Evolutionary conservation across 2,797 vertebrate genomes (phyloP).

Genomic region (Oryzias dopingdopingensis): DNA sequence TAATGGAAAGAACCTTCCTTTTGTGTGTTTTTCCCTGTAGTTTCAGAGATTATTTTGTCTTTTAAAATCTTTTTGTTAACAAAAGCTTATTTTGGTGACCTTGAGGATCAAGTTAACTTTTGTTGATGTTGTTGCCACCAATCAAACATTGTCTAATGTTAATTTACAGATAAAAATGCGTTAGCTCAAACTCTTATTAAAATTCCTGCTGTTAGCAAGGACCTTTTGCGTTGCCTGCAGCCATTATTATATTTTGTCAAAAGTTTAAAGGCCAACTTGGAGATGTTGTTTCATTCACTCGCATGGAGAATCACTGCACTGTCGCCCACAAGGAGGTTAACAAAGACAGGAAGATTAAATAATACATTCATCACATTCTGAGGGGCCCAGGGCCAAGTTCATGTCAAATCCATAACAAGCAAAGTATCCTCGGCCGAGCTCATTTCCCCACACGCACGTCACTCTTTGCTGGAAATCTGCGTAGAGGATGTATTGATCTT

Average conservation of each 20-base stretch:
- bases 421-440: conserved; percentile 89
- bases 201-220: too few relatives aligned
- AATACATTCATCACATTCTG: conserved; percentile 96
- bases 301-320: conserved; percentile 76
- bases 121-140: too few relatives aligned
- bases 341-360: conserved; percentile 99
- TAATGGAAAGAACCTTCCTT: too few relatives aligned
- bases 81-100: too few relatives aligned
- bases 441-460: conserved; percentile 89
- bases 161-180: conserved; percentile 66
- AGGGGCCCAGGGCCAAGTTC: conserved; percentile 88
- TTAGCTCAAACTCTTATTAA: conserved; percentile 46
- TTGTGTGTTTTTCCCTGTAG: too few relatives aligned
- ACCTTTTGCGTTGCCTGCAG: neutral
- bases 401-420: conserved; percentile 96
- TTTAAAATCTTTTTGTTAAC: too few relatives aligned
- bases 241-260: conserved; percentile 86
- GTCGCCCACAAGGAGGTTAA: conserved; percentile 87
- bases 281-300: conserved; percentile 80
- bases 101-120: too few relatives aligned
- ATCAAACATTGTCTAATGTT: too few relatives aligned
- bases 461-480: conserved; percentile 90
- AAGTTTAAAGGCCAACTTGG: conserved; percentile 70
- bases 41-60: too few relatives aligned
- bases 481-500: conserved; percentile 95